Percentiles rank a stretch among this genome's conserved stretches.
These are phyloP conservation scores for Dissostichus mawsoni DNA, from an alignment of 2,113 vertebrate genomes.

Conservation along the genomic window DNA sequence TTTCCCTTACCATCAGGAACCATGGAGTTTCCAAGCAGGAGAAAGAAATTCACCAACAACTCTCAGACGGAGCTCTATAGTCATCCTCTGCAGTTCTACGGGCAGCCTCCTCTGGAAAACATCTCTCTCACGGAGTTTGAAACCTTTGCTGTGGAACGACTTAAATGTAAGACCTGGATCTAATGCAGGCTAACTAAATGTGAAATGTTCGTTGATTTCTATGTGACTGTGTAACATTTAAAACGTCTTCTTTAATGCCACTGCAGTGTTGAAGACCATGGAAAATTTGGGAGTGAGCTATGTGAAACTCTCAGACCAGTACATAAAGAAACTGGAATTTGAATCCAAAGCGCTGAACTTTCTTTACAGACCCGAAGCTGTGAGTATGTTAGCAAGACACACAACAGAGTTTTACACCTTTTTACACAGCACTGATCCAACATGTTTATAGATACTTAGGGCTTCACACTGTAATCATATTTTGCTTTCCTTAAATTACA, in stretches of 20 bases:
- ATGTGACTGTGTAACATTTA: background rate
- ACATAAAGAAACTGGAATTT: conserved; percentile 80
- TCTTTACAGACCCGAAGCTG: conserved; percentile 81
- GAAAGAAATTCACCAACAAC: conserved; percentile 63
- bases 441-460: background rate
- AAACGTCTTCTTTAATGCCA: conserved; percentile 11
- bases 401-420: background rate
- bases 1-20: conserved; percentile 39
- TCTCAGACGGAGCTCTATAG: conserved; percentile 84
- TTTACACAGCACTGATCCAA: background rate
- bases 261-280: conserved; percentile 91
- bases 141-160: conserved; percentile 90
- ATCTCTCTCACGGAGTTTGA: conserved; percentile 94
- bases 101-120: conserved; percentile 90
- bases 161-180: conserved; percentile 87
- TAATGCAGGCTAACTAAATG: background rate
- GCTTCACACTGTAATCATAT: background rate
- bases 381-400: conserved; percentile 58
- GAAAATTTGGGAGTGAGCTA: conserved; percentile 93
- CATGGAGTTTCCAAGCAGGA: conserved; percentile 76
- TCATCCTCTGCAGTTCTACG: conserved; percentile 92
- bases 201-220: background rate
- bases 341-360: conserved; percentile 89
- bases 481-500: too few species aligned
- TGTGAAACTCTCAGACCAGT: conserved; percentile 77